Conservation (phyloP, 2,113 vertebrate species). For the Lontra canadensis region DNA sequence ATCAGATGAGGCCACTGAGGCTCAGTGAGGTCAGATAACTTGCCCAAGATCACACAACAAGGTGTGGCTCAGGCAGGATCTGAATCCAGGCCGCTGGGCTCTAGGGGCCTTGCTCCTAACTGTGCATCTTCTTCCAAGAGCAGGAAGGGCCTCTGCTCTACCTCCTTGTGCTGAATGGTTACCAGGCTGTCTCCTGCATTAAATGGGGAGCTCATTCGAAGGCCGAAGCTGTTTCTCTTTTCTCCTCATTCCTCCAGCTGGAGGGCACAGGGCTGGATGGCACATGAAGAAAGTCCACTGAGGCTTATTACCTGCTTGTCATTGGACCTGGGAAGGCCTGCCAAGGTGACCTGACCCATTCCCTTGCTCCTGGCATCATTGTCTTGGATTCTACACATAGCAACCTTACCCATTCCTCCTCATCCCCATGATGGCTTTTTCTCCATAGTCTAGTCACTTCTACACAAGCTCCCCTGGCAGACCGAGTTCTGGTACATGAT, state of each 20-base stretch:
- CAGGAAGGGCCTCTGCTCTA: not conserved
- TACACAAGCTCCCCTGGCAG: constrained; percentile 1
- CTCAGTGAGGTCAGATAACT: not conserved
- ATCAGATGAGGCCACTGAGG: not conserved
- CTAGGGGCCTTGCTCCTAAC: not conserved
- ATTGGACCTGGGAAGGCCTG: not conserved
- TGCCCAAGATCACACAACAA: too few species aligned
- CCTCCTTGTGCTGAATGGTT: too few species aligned
- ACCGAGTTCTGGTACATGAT: not conserved
- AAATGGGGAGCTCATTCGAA: not conserved
- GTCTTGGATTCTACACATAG: not conserved
- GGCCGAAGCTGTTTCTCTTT: not conserved
- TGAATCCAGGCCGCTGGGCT: not conserved
- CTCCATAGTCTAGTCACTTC: not conserved
- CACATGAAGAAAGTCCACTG: not conserved
- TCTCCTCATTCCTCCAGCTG: not conserved
- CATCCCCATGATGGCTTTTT: not conserved
- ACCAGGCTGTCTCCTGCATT: not conserved
- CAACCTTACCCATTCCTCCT: not conserved
- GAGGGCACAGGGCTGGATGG: not conserved
- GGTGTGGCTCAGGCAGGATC: not conserved
- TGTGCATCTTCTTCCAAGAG: not conserved
- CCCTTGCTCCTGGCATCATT: too few species aligned
- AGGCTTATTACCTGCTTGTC: not conserved
- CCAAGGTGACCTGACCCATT: not conserved